phyloP scores from a whole-genome alignment of 2,113 vertebrate genomes.

The Gnathochromis pfefferi region DNA sequence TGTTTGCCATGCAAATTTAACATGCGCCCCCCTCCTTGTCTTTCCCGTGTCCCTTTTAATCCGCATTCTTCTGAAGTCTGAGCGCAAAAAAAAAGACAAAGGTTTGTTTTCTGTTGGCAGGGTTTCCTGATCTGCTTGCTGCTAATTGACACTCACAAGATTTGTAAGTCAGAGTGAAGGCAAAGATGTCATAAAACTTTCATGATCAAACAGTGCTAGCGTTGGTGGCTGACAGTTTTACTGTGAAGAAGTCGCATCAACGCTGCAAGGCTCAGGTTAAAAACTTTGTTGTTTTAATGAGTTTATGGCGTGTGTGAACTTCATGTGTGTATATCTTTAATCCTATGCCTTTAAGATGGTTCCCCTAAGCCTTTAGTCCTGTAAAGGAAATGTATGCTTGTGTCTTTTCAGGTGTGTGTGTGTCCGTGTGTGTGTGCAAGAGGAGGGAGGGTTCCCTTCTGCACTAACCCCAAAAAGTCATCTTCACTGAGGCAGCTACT shows the following conservation, averaged over 20 bases:
- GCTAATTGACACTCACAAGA: constrained; percentile 59
- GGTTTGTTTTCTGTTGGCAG: constrained; percentile 47
- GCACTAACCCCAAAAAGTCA: constrained; percentile 66
- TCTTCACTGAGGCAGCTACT: constrained; percentile 41
- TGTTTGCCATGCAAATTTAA: constrained; percentile 33
- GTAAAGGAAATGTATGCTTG: not conserved
- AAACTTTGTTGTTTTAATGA: constrained; percentile 19
- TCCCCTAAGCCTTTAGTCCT: not conserved
- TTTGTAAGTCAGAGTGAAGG: constrained; percentile 39
- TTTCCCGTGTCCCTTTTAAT: constrained; percentile 41
- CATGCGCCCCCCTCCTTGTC: constrained; percentile 23
- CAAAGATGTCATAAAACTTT: constrained; percentile 53
- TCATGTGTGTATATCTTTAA: not conserved
- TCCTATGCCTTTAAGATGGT: not conserved
- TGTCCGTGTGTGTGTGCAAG: not conserved
- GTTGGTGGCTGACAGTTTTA: constrained; percentile 9
- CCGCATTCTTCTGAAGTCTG: constrained; percentile 29
- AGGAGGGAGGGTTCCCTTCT: constrained; percentile 22
- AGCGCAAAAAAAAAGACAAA: constrained; percentile 34
- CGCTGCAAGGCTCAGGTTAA: not conserved
- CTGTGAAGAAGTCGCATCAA: not conserved
- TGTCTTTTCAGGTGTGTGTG: not conserved
- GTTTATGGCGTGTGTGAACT: not conserved
- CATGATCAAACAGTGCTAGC: constrained; percentile 49
- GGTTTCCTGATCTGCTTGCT: constrained; percentile 43